Evolutionary conservation across 2,888 invertebrate species (phyloP).

Genomic region (Cremastinae sp.): DNA sequence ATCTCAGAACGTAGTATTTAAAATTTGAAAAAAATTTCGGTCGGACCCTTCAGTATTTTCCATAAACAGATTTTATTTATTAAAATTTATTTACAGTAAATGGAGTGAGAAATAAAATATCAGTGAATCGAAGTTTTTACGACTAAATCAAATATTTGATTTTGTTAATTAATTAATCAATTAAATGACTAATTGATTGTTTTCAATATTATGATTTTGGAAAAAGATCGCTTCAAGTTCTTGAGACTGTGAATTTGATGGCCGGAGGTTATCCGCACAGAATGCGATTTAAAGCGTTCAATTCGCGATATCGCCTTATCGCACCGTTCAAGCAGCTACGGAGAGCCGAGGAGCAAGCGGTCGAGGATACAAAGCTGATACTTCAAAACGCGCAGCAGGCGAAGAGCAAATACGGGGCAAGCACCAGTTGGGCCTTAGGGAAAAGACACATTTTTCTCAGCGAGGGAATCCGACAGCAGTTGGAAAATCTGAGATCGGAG

Average conservation of each 20-base stretch:
- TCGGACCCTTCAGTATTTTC: too few species aligned
- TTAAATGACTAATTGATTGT: too few species aligned
- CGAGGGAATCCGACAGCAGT: constrained; percentile 94
- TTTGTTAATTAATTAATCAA: too few species aligned
- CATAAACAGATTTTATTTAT: too few species aligned
- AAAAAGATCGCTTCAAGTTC: constrained; percentile 87
- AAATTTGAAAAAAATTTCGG: too few species aligned
- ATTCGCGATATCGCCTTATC: constrained; percentile 90
- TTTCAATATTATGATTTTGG: too few species aligned
- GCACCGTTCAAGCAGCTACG: constrained; percentile 88
- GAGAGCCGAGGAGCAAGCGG: constrained; percentile 86
- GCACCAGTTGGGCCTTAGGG: constrained; percentile 93
- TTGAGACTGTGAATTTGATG: constrained; percentile 97
- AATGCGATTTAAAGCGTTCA: constrained; percentile 96
- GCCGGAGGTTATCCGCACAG: constrained; percentile 96
- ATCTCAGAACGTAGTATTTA: too few species aligned
- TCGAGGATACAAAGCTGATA: constrained; percentile 89
- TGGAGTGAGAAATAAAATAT: too few species aligned
- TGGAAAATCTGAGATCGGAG: constrained; percentile 90
- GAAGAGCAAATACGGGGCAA: constrained; percentile 78
- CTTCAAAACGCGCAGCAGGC: constrained; percentile 86
- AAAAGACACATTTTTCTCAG: constrained; percentile 96
- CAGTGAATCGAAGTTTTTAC: too few species aligned
- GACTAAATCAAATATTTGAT: too few species aligned
- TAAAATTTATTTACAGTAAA: too few species aligned